These are phyloP conservation scores for Morpho helenor DNA, from an alignment of 2,888 invertebrate species.

Conservation along the genomic window DNA sequence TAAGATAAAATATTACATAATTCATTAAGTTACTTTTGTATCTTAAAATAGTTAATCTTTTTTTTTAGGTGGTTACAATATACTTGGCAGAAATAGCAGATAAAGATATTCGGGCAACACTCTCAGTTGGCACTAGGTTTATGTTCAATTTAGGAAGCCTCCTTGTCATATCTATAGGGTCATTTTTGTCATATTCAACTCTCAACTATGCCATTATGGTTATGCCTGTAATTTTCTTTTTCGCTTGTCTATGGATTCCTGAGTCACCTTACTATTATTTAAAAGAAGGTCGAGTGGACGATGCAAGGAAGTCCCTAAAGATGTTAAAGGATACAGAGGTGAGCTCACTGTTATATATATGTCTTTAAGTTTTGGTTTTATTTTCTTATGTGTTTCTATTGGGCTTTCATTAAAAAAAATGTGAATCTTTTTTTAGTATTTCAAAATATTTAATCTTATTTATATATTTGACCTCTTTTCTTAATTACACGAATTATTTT, in stretches of 20 bases:
- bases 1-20: background rate
- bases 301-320: constrained; percentile 58
- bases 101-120: constrained; percentile 58
- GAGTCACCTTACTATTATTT: constrained; percentile 80
- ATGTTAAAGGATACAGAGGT: constrained; percentile 53
- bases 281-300: constrained; percentile 64
- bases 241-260: constrained; percentile 74
- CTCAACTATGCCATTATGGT: constrained; percentile 60
- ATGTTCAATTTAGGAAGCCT: constrained; percentile 59
- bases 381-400: no score
- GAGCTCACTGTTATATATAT: constrained; percentile 7
- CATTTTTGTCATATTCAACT: constrained; percentile 52
- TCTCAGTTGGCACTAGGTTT: constrained; percentile 47
- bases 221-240: constrained; percentile 65
- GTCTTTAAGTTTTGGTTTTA: background rate
- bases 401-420: no score
- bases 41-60: no score
- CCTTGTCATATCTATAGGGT: constrained; percentile 55
- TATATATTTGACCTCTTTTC: no score
- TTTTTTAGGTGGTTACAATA: constrained; percentile 55
- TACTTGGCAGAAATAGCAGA: constrained; percentile 67
- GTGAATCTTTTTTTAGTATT: no score
- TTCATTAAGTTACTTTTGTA: background rate
- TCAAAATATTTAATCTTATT: no score
- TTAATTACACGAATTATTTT: no score